Base-by-base conservation (phyloP, 2,888 invertebrate species). In the Ichneumon xanthorius region DNA sequence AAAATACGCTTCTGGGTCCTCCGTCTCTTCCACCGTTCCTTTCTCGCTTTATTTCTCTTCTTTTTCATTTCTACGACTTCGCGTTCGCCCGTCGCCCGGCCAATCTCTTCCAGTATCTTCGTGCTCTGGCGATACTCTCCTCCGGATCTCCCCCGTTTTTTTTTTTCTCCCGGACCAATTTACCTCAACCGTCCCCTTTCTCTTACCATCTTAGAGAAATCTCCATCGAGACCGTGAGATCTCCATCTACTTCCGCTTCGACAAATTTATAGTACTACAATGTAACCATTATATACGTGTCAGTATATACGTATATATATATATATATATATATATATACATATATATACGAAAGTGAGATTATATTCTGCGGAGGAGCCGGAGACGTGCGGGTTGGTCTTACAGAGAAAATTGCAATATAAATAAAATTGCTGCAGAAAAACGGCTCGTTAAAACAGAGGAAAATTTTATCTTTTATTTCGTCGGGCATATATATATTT, bases 201-300 rank as follows among this genome's bases (percentile, higher is more conserved):
- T 68, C 55, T 70, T 33, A 48, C 37, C 55, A 72, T 76, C 72
- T 85, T 61, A 19, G 73, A 67, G 71, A 61, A 80, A 80, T 61
- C 68, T 77, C 70, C 58, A 76, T 70, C 37, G 55, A 75, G 80
- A 84, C 48, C 58, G 53, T 26, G 70, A 76, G 63, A 82, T 82
- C 82, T 82, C 77, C 40, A 82, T 82, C 76, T 55, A 82, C 71
- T 82, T 77, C 63, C 76, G 78, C 70, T 70, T 70, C 55, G 1
- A 68, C 70, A 58, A 76, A 76, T 33, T 76, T 75, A 75, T 48
- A 75, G 75, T 26, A 61, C 50, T 40, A 67, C 37, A 67, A 40
- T 67, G 65, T 11, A 40, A n/a, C 37, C 63, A 37, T 67, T 40
- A 40, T 63, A 63, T 14, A 61, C 22, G 11, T 30, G 6, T n/a